These are phyloP conservation scores for Neotoxoptera formosana DNA, from an alignment of 1,140 invertebrate genomes.

Conservation along the genomic window DNA sequence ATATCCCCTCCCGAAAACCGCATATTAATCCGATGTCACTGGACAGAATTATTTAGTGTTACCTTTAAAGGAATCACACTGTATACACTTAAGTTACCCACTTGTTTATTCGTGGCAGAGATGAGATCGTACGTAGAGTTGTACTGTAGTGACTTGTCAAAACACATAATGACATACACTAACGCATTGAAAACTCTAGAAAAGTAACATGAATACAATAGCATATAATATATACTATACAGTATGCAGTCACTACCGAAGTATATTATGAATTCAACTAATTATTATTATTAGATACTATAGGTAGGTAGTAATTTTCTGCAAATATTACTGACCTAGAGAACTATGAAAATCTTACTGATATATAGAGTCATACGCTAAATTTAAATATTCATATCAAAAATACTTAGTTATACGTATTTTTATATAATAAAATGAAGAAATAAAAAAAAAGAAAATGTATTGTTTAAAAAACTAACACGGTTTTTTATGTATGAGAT, in stretches of 20 bases:
- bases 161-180: background rate
- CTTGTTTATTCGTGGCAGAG: background rate
- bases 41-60: no score
- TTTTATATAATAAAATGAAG: background rate
- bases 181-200: background rate
- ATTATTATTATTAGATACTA: background rate
- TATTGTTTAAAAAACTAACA: background rate
- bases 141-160: background rate
- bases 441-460: background rate
- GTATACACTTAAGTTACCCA: background rate
- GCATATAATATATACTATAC: background rate
- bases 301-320: background rate
- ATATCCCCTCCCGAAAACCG: no score
- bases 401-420: background rate
- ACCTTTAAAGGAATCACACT: no score
- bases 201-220: background rate
- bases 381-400: background rate
- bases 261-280: background rate
- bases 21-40: no score
- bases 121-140: background rate
- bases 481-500: background rate
- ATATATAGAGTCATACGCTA: background rate
- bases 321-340: background rate
- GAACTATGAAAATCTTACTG: background rate
- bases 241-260: background rate